phyloP scores from a whole-genome alignment of 1,140 invertebrate genomes.

The Vollenhovia emeryi region DNA sequence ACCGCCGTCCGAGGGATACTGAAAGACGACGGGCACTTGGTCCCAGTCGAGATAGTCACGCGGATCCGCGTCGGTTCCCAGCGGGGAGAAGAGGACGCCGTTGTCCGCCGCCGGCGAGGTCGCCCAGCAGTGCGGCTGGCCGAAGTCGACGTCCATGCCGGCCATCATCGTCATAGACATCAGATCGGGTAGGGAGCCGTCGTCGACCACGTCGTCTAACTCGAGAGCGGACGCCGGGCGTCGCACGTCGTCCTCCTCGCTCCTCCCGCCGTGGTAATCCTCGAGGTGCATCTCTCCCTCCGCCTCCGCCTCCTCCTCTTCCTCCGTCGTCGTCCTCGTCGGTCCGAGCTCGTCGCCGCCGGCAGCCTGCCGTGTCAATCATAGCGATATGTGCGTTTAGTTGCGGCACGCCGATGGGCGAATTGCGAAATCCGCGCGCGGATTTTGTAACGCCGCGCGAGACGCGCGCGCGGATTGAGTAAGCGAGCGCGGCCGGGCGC shows the following conservation, averaged over 20 bases:
- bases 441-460: constrained; percentile 41
- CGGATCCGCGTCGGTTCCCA: constrained; percentile 43
- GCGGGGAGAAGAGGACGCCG: constrained; percentile 49
- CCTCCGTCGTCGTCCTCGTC: constrained; percentile 18
- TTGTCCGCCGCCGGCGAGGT: constrained; percentile 53
- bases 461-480: constrained; percentile 23
- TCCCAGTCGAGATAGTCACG: constrained; percentile 78
- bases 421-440: constrained; percentile 23
- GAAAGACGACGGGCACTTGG: constrained; percentile 75
- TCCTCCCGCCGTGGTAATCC: constrained; percentile 59
- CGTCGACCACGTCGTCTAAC: constrained; percentile 49
- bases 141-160: constrained; percentile 41
- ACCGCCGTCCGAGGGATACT: constrained; percentile 69
- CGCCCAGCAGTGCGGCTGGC: constrained; percentile 62
- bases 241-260: constrained; percentile 57
- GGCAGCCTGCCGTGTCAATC: constrained; percentile 53
- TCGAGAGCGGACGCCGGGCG: constrained; percentile 31
- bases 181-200: constrained; percentile 12
- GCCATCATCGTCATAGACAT: constrained; percentile 33
- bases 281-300: constrained; percentile 67
- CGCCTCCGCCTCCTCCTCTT: neutral
- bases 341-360: constrained; percentile 39
- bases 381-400: constrained; percentile 39
- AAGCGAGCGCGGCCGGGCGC: neutral
- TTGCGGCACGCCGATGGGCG: neutral